Conservation (phyloP, 53 echinoderm and acorn worm genomes). For the Arbacia lixula region DNA sequence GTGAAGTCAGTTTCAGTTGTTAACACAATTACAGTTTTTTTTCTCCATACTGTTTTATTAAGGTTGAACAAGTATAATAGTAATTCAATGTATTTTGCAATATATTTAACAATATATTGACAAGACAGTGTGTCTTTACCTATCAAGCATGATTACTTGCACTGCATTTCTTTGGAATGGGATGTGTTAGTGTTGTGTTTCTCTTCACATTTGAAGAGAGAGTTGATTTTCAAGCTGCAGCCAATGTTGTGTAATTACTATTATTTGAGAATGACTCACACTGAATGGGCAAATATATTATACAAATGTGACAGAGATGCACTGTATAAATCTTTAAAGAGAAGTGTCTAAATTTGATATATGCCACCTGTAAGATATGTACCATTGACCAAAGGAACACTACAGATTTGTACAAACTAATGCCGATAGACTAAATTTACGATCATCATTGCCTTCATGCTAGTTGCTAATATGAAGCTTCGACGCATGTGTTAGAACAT, state of each 20-base stretch:
- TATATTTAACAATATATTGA: too few relatives aligned
- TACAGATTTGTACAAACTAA: constrained; percentile 34
- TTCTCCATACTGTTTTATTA: too few relatives aligned
- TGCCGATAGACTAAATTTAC: constrained; percentile 27
- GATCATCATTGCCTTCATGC: constrained; percentile 38
- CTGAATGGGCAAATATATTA: constrained; percentile 38
- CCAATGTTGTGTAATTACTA: neutral
- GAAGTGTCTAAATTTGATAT: constrained; percentile 30
- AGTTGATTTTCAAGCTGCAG: neutral
- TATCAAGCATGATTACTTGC: too few relatives aligned
- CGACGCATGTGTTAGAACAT: neutral
- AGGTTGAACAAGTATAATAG: too few relatives aligned
- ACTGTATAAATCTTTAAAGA: constrained; percentile 8
- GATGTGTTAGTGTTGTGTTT: neutral
- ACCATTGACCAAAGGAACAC: constrained; percentile 20
- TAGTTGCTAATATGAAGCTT: constrained; percentile 17
- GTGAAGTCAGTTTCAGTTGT: too few relatives aligned
- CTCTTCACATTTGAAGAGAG: neutral
- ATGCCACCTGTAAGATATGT: neutral
- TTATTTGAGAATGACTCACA: neutral
- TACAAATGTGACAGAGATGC: constrained; percentile 3
- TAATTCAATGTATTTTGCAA: too few relatives aligned
- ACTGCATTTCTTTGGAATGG: neutral
- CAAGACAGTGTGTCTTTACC: too few relatives aligned
- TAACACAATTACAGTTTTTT: too few relatives aligned